Evolutionary conservation across 2,888 invertebrate genomes (phyloP), one percentile per base, ranked within the genome.

Genomic region (Pogonocherus hispidulus): DNA sequence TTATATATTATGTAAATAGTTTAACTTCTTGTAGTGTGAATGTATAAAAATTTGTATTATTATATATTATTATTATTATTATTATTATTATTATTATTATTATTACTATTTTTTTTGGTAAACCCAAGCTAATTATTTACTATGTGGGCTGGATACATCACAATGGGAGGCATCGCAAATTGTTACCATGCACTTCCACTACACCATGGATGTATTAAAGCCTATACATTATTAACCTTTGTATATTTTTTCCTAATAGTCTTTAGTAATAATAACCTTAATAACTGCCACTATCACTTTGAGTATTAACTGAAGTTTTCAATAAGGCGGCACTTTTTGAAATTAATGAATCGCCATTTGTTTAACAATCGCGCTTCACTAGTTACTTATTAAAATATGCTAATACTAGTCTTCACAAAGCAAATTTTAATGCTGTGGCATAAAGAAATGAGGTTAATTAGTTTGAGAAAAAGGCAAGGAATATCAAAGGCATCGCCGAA

Each of bases 151-250:
- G n/a, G n/a, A n/a, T n/a, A 27, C 32, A 27, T 52, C 11, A 64
- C 56, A 59, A 65, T 59, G 27, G 56, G 65, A 44, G 57, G 35
- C 51, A 18, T 65, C 65, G 56, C 59, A 11, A 23, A 37, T 20
- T 65, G 65, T 52, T 65, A 65, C 65, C 65, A 5, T 52, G 56
- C 41, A 49, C 23, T 52, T 35, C 8, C n/a, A 27, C 27, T 27
- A 32, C 23, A 27, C 23, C 16, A 23, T 23, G 11, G 8, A 6
- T 41, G 11, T 55, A 16, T 14, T 37, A 14, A 52, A 27, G 23
- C 14, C 9, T 9, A n/a, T 14, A 35, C 8, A 19, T 37, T 37
- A 55, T 37, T 37, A 20, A 55, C 6, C 16, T 23, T 23, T 19
- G 37, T 37, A 19, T 35, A 37, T 35, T 37, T 35, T 18, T 54